phyloP scores from a whole-genome alignment of 1,140 invertebrate species.

The Drosophila ananassae region DNA sequence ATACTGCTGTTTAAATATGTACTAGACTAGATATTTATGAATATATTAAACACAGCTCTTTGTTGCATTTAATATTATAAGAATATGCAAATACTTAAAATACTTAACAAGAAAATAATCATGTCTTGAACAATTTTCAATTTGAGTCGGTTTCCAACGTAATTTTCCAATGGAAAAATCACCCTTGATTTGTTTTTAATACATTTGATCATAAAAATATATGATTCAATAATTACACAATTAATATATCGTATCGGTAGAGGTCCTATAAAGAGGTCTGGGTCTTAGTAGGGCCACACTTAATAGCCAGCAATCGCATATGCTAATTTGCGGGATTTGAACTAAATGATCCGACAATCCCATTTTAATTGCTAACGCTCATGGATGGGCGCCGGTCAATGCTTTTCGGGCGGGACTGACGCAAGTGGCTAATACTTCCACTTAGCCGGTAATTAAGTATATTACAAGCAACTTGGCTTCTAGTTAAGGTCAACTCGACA shows the following conservation, averaged over 20 bases:
- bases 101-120: not conserved
- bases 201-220: not conserved
- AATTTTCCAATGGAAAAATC: not conserved
- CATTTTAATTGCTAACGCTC: slow-evolving; percentile 3
- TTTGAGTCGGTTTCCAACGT: not conserved
- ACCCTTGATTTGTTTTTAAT: not conserved
- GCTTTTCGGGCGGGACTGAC: slow-evolving; percentile 36
- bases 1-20: not conserved
- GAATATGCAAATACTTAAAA: not conserved
- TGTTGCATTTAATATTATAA: not conserved
- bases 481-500: slow-evolving; percentile 4
- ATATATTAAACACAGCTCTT: not conserved
- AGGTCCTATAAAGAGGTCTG: slow-evolving; percentile 25
- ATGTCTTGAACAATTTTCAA: not conserved
- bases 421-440: slow-evolving; percentile 21
- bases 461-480: slow-evolving; percentile 15
- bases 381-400: slow-evolving; percentile 23
- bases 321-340: slow-evolving; percentile 25
- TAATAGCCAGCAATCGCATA: slow-evolving; percentile 36
- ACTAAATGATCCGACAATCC: slow-evolving; percentile 30
- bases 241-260: slow-evolving; percentile 28
- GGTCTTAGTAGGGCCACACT: slow-evolving; percentile 32
- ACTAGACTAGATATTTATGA: not conserved
- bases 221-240: slow-evolving; percentile 1
- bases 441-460: slow-evolving; percentile 13